These are phyloP conservation scores for Mustela nigripes DNA, from an alignment of 2,113 vertebrate species.

Conservation along the genomic window DNA sequence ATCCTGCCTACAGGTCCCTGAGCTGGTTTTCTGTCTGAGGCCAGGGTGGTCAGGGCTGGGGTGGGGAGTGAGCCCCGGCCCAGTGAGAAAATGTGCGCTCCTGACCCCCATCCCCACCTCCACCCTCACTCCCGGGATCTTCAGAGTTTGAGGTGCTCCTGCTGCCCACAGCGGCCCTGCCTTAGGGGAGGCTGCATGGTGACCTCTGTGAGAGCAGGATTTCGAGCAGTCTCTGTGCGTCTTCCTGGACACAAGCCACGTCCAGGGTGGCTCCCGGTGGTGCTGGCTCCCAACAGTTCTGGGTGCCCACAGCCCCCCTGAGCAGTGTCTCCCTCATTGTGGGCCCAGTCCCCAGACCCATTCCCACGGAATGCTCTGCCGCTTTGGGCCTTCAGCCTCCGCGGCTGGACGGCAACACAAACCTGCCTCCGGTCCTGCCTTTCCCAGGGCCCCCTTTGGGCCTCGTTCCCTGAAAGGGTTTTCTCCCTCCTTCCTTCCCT, in stretches of 20 bases:
- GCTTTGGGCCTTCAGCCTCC: neutral
- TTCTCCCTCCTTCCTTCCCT: neutral
- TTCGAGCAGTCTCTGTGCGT: neutral
- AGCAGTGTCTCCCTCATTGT: fast-evolving
- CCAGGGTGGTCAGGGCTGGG: fast-evolving
- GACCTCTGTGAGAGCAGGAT: neutral
- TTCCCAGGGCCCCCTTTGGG: fast-evolving
- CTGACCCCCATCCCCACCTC: fast-evolving
- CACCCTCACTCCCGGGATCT: neutral
- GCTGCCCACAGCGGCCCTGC: neutral
- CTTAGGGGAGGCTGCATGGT: fast-evolving
- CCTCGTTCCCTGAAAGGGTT: no score
- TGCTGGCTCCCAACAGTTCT: fast-evolving
- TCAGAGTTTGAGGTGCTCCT: neutral
- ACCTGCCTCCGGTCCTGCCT: fast-evolving
- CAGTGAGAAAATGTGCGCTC: neutral
- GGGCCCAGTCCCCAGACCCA: fast-evolving
- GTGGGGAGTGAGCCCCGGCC: fast-evolving
- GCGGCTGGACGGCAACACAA: neutral
- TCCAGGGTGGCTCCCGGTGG: fast-evolving
- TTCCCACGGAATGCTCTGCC: fast-evolving
- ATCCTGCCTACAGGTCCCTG: no score
- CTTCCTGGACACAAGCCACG: fast-evolving
- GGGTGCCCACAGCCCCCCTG: neutral
- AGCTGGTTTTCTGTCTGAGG: neutral